Base-by-base conservation (phyloP, 2,888 invertebrate genomes). In the Lochmaea crataegi region DNA sequence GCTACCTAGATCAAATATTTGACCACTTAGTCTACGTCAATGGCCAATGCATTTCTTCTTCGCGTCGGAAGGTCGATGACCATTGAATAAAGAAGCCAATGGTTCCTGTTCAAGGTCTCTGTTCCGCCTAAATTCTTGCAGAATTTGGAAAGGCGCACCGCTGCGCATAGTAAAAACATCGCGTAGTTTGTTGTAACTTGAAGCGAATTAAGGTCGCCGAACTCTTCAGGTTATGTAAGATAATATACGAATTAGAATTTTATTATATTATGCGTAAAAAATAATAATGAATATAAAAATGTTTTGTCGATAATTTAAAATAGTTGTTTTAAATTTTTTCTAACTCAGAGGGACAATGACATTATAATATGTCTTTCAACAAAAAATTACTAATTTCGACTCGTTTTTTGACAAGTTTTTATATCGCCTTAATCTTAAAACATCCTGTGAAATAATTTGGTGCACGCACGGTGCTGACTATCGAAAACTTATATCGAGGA, bases 41-140 rank as follows among this genome's bases (percentile, higher is more conserved):
- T 67, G 67, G 58, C 5, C 22, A 71, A 64, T 74, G 74, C 74
- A 71, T 71, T 74, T 71, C 71, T 68, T 74, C 51, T 41, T 32
- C 60, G 58, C 48, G 68, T 71, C 69, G 56, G 72, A 64, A 71
- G 77, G 72, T 77, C 75, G 75, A 71, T 74, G 77, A 77, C 77
- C 77, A 77, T 68, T 61, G 51, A 64, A 68, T 68, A 26, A 71
- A 74, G 75, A 75, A 72, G 77, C 63, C 74, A 69, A 73, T 67
- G 72, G 74, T 74, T 75, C 73, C 67, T 71, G 69, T 67, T 73
- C 74, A 72, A 77, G 74, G 74, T 72, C 73, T 66, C 68, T 69
- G 75, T 71, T 73, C 68, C 75, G 75, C 73, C 75, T 69, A 72
- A 75, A 73, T 75, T 72, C 73, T 67, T 56, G 68, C 71, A 73